phyloP scores from a whole-genome alignment of 2,797 vertebrate species.

The Acanthurus lineatus region DNA sequence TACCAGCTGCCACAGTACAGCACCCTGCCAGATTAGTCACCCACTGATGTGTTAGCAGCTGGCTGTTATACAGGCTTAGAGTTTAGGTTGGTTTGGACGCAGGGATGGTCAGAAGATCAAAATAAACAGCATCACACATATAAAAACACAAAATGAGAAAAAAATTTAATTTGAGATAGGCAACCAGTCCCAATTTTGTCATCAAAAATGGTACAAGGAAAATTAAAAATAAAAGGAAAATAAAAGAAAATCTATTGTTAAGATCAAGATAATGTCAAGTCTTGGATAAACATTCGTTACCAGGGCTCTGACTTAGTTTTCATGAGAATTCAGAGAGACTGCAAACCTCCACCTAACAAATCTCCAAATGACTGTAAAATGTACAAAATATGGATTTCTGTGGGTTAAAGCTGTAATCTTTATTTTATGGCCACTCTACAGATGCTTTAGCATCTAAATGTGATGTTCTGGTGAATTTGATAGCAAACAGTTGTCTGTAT shows the following conservation, averaged over 20 bases:
- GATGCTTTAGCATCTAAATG: too few species aligned
- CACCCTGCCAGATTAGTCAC: slow-evolving; percentile 72
- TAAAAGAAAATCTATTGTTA: too few species aligned
- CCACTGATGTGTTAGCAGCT: slow-evolving; percentile 58
- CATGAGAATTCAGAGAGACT: too few species aligned
- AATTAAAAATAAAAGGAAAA: background rate
- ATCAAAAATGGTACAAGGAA: background rate
- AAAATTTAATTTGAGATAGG: background rate
- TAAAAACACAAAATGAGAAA: background rate
- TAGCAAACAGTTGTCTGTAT: background rate
- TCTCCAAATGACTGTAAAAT: too few species aligned
- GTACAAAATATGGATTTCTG: too few species aligned
- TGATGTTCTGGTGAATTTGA: too few species aligned
- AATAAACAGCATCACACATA: background rate
- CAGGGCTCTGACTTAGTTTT: too few species aligned
- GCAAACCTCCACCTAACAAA: too few species aligned
- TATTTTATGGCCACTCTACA: too few species aligned
- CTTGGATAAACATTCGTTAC: too few species aligned
- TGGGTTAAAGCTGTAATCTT: too few species aligned
- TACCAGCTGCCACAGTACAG: slow-evolving; percentile 89
- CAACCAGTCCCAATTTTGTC: background rate
- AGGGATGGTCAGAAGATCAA: background rate
- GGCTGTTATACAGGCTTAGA: slow-evolving; percentile 33
- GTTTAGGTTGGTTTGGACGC: slow-evolving; percentile 36
- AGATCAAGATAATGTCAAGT: too few species aligned